A percentile compares a stretch with the other conserved stretches of the same genome.
These are phyloP conservation scores for Pteropus alecto DNA, from an alignment of 2,113 vertebrate species.

Conservation along the genomic window DNA sequence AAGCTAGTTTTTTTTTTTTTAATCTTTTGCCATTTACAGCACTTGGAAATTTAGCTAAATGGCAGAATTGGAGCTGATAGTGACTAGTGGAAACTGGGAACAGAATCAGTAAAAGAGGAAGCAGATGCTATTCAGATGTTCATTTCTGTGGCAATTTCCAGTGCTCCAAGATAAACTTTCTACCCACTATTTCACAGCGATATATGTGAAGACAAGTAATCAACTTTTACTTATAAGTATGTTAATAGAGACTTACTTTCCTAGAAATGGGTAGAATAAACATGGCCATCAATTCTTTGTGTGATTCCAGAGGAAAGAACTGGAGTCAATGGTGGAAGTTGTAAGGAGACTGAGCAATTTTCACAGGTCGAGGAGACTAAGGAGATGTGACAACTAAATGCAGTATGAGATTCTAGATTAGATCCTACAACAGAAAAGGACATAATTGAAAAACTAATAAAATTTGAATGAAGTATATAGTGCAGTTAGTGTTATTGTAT, in stretches of 20 bases:
- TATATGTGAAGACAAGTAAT: not conserved
- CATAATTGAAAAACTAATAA: not conserved
- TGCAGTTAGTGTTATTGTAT: not conserved
- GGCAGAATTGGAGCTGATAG: not conserved
- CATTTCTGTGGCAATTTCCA: not conserved
- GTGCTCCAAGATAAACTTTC: not conserved
- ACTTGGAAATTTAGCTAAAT: slow-evolving; percentile 11
- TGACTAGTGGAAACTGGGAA: not conserved
- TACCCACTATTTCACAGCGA: not conserved
- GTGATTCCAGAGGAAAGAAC: not conserved
- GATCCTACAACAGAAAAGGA: not conserved
- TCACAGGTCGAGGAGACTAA: not conserved
- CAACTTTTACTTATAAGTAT: not conserved
- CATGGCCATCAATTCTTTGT: not conserved
- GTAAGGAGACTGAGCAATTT: not conserved
- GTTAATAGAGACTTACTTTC: not conserved
- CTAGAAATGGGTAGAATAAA: not conserved
- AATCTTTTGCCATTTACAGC: not conserved
- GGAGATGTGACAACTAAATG: not conserved
- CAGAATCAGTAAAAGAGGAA: not conserved
- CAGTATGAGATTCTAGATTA: not conserved
- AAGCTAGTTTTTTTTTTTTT: not conserved
- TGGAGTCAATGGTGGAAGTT: not conserved
- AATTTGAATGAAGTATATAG: not conserved
- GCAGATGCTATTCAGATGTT: not conserved